Conservation (phyloP, 2,797 vertebrate species). For the Geotrypetes seraphini region DNA sequence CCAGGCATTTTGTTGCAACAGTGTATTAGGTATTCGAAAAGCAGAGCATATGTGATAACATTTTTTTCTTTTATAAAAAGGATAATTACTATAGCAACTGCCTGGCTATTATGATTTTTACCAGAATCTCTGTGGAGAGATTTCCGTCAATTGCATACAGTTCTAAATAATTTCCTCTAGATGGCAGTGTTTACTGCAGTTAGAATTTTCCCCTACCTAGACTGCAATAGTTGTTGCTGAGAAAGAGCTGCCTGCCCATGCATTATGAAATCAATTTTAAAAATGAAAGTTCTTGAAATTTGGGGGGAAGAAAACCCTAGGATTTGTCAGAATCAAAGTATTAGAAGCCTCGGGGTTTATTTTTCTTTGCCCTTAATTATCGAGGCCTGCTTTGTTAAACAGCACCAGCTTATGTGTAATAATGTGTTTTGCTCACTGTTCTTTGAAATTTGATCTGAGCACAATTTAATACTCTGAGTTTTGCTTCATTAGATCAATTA, state of each 20-base stretch:
- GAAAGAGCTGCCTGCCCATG: too few relatives aligned
- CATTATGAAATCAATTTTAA: too few relatives aligned
- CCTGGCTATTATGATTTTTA: neutral
- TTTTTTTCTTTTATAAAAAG: neutral
- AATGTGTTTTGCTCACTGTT: conserved; percentile 4
- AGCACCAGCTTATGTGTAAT: conserved; percentile 21
- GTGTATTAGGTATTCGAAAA: neutral
- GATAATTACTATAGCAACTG: neutral
- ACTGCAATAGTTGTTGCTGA: neutral
- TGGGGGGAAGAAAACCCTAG: too few relatives aligned
- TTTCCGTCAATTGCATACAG: conserved; percentile 22
- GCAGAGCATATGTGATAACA: neutral
- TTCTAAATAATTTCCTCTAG: conserved; percentile 61
- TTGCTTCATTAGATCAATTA: conserved; percentile 31
- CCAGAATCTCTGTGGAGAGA: too few relatives aligned
- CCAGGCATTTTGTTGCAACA: neutral
- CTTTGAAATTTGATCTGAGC: conserved; percentile 13
- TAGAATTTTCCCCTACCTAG: conserved; percentile 17
- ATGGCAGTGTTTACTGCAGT: conserved; percentile 83
- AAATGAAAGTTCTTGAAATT: too few relatives aligned
- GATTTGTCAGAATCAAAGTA: too few relatives aligned
- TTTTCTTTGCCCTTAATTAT: conserved; percentile 11
- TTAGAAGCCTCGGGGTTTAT: too few relatives aligned
- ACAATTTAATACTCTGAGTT: conserved; percentile 9
- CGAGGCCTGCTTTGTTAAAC: conserved; percentile 13